Conservation (phyloP, 1,140 invertebrate genomes). For the Andricus grossulariae region DNA sequence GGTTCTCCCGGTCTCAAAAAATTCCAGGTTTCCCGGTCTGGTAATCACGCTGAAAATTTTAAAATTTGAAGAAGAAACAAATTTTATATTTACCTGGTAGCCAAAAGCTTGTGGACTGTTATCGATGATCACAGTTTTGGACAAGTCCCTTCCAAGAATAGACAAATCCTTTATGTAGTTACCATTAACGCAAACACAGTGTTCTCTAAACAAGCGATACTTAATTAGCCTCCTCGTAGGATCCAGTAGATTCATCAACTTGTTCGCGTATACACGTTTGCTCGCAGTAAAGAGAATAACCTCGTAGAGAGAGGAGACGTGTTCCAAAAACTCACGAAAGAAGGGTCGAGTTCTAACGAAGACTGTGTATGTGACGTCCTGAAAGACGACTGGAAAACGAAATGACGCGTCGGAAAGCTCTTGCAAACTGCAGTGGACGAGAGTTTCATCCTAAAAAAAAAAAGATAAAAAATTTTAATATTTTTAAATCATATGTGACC, state of each 20-base stretch:
- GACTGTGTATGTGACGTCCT: slow-evolving; percentile 92
- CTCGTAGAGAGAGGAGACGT: slow-evolving; percentile 93
- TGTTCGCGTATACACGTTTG: slow-evolving; percentile 96
- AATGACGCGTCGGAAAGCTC: slow-evolving; percentile 94
- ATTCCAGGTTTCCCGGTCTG: too few relatives aligned
- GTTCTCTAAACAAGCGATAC: slow-evolving; percentile 94
- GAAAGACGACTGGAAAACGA: slow-evolving; percentile 95
- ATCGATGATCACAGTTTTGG: slow-evolving; percentile 94
- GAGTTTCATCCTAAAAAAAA: slow-evolving; percentile 86
- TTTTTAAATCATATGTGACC: not conserved
- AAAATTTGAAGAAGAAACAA: slow-evolving; percentile 17
- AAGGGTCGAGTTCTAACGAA: slow-evolving; percentile 94
- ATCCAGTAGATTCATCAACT: slow-evolving; percentile 94
- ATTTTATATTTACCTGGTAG: slow-evolving; percentile 83
- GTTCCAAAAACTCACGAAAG: slow-evolving; percentile 94
- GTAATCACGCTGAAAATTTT: too few relatives aligned
- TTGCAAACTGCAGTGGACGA: slow-evolving; percentile 96
- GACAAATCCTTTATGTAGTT: slow-evolving; percentile 98
- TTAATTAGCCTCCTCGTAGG: slow-evolving; percentile 93
- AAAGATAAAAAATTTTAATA: slow-evolving; percentile 36
- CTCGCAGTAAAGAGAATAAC: slow-evolving; percentile 98
- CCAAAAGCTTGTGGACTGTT: slow-evolving; percentile 95
- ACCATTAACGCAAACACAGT: slow-evolving; percentile 96
- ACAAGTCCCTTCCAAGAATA: slow-evolving; percentile 93
- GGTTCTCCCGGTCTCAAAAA: too few relatives aligned